Conservation (phyloP, 1,140 invertebrate genomes). For the Chironomus tepperi region DNA sequence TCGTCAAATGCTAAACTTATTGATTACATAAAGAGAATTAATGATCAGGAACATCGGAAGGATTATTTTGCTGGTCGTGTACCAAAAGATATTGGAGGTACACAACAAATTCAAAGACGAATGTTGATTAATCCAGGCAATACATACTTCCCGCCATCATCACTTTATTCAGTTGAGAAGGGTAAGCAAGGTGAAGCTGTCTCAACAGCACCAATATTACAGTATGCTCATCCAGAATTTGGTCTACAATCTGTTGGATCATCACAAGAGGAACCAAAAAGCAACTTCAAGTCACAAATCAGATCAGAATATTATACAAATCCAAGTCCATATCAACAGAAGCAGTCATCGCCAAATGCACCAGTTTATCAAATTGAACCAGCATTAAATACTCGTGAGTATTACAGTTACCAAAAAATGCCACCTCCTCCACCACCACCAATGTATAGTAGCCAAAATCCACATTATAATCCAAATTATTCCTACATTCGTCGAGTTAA, state of each 20-base stretch:
- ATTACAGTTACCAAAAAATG: conserved; percentile 41
- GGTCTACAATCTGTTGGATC: conserved; percentile 57
- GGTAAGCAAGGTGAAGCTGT: conserved; percentile 47
- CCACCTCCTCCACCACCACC: conserved; percentile 37
- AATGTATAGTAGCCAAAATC: conserved; percentile 35
- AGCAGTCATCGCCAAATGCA: conserved; percentile 38
- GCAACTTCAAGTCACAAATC: conserved; percentile 25
- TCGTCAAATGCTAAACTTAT: conserved; percentile 47
- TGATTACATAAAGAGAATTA: conserved; percentile 55
- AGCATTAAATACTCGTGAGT: conserved; percentile 38
- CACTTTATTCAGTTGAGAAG: conserved; percentile 48
- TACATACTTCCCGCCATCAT: conserved; percentile 51
- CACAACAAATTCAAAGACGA: conserved; percentile 51
- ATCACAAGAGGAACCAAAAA: conserved; percentile 37
- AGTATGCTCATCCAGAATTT: conserved; percentile 68
- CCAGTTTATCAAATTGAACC: conserved; percentile 40
- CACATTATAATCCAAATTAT: conserved; percentile 30
- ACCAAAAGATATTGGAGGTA: conserved; percentile 31
- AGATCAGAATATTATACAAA: conserved; percentile 40
- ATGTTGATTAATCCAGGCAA: conserved; percentile 58
- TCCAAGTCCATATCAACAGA: conserved; percentile 30
- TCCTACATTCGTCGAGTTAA: conserved; percentile 41
- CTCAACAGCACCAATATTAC: conserved; percentile 59
- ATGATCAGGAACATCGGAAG: conserved; percentile 48
- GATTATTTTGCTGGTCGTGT: conserved; percentile 45